Percentiles rank a stretch among this genome's conserved stretches.
These are phyloP conservation scores for Baryphthengus martii DNA, from an alignment of 2,113 vertebrate species.

Conservation along the genomic window DNA sequence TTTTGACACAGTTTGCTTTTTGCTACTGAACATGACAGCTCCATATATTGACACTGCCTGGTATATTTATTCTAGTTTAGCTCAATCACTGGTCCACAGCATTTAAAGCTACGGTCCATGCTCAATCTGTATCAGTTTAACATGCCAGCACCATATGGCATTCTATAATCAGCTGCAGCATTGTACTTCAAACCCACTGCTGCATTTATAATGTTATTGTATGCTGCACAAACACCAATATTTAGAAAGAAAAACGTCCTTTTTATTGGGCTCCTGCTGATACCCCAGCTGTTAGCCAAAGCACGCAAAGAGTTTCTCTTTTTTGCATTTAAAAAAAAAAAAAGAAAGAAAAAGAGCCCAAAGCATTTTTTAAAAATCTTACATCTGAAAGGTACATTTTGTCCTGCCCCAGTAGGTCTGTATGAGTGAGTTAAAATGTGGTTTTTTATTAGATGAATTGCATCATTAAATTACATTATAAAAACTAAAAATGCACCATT, in stretches of 20 bases:
- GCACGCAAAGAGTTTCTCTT: slow-evolving; percentile 15
- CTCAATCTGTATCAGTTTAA: slow-evolving; percentile 54
- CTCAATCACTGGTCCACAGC: background rate
- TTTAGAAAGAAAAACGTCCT: slow-evolving; percentile 62
- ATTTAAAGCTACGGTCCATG: slow-evolving; percentile 4
- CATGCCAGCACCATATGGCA: slow-evolving; percentile 49
- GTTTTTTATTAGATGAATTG: slow-evolving; percentile 96
- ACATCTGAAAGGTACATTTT: slow-evolving; percentile 79
- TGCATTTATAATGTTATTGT: slow-evolving; percentile 46
- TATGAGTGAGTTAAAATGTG: slow-evolving; percentile 86
- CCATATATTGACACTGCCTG: background rate
- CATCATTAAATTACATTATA: slow-evolving; percentile 99
- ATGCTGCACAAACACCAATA: slow-evolving; percentile 52
- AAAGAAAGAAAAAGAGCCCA: background rate
- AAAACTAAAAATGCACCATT: slow-evolving; percentile 99
- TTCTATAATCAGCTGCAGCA: slow-evolving; percentile 55
- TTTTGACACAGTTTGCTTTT: slow-evolving; percentile 18
- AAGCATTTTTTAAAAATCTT: slow-evolving; percentile 57
- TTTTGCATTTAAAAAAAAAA: background rate
- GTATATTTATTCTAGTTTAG: slow-evolving; percentile 46
- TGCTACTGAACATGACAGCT: background rate
- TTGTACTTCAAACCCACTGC: slow-evolving; percentile 62
- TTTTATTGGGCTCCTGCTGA: slow-evolving; percentile 68
- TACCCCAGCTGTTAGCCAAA: slow-evolving; percentile 55
- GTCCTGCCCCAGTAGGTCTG: slow-evolving; percentile 85